A percentile compares a stretch with the other conserved stretches of the same genome.
These are phyloP conservation scores for Drosophila neoperkinsi DNA, from an alignment of 2,888 invertebrate species.

Conservation along the genomic window DNA sequence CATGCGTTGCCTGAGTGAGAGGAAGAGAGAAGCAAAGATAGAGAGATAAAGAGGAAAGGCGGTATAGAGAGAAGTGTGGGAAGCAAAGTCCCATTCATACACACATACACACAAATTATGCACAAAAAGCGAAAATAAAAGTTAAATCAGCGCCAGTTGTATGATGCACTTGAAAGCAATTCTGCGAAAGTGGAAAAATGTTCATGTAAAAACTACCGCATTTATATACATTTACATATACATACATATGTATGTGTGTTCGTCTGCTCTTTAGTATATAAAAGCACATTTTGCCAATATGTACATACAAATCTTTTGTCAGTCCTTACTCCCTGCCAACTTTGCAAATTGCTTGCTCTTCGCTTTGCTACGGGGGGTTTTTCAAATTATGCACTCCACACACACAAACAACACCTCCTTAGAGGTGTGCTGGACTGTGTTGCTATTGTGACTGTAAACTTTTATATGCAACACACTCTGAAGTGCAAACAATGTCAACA, in stretches of 20 bases:
- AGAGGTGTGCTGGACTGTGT: conserved; percentile 24
- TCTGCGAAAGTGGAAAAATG: conserved; percentile 55
- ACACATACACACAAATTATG: conserved; percentile 45
- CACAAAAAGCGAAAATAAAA: conserved; percentile 59
- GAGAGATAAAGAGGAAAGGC: background rate
- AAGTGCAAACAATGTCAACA: conserved; percentile 64
- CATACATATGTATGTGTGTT: background rate
- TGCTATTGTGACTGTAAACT: conserved; percentile 56
- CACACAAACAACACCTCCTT: conserved; percentile 20
- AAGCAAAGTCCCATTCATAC: conserved; percentile 17
- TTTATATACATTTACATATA: background rate
- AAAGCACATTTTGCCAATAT: conserved; percentile 8
- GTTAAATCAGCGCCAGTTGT: conserved; percentile 62
- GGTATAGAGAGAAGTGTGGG: background rate
- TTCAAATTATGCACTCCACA: conserved; percentile 60
- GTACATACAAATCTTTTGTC: conserved; percentile 50
- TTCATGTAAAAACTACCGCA: conserved; percentile 11
- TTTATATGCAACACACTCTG: conserved; percentile 32
- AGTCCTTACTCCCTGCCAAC: conserved; percentile 41
- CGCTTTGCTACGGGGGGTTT: conserved; percentile 48
- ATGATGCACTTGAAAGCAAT: conserved; percentile 43
- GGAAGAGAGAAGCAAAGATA: background rate
- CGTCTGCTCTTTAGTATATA: conserved; percentile 5
- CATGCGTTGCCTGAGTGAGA: conserved; percentile 11
- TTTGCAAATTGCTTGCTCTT: conserved; percentile 60